Base-by-base conservation (phyloP, 2,797 vertebrate species). In the Brachyalestes nurse region DNA sequence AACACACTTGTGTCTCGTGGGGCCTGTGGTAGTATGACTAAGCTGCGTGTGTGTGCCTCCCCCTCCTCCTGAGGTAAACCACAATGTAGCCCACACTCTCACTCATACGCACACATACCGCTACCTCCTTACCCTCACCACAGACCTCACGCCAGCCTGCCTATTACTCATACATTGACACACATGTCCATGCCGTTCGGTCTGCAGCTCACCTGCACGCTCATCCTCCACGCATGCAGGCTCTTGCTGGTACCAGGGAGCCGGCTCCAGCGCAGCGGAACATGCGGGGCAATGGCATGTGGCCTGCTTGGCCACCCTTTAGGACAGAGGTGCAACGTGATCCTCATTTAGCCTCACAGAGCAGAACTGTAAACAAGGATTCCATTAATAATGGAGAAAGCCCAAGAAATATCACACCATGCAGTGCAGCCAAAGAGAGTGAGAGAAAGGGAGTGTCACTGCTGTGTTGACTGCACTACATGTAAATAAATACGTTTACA, bases 361-460 rank as follows among this genome's bases (percentile, higher is more conserved):
- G 81, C 85, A 84, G 81, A 85, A 86, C 86, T 87, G 83, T 88
- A 83, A 87, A 88, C 88, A 92, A 78, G 82, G 84, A 78, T 86
- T 45, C 78, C 74, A 82, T 91, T 88, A 92, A 92, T 92, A 90
- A 93, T 91, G 84, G 84, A 88, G 4, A 1, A 55, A 82, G 77
- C 72, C 72, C 28, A 2, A 75, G 77, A 78, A 78, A 83, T 72
- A 82, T 69, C 76, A 82, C 81, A 78, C 75, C 76, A 70, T 25
- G 38, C 64, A 69, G 66, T 47, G 49, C 61, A 55, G 72, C 62
- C 65, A 79, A 75, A 77, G 17, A 79, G 53, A 80, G 75, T 75
- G 75, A 75, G 73, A 81, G 76, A 69, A 78, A 67, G 47, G 51
- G 74, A 77, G 28, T 80, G 76, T 67, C 80, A 75, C 51, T 79